Evolutionary conservation across 2,888 invertebrate species (phyloP), one percentile per base, ranked within the genome.

Genomic region (Sphaerophoria rueppellii): DNA sequence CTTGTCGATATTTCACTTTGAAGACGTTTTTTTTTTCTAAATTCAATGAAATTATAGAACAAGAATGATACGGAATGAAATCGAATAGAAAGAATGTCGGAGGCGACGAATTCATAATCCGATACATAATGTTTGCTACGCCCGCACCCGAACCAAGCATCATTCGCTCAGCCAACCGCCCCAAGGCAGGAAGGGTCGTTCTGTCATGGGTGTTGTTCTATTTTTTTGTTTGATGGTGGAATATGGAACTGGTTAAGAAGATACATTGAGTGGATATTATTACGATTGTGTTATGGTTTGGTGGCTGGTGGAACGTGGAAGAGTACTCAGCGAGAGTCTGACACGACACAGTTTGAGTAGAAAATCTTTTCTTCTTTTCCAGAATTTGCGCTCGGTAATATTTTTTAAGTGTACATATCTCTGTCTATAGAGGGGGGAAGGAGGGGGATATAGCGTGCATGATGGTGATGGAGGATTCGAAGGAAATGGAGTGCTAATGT

Each of bases 401-500:
- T 16, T 69, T 48, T 37, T 69, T 72, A 73, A 76, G 81, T 67
- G 75, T 76, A 24, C 24, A 2, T 24, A 2, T 24, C 24, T 24
- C 24, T 24, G 24, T 24, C 24, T 24, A 24, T 24, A 24, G 24
- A 24, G 24, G 2, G 24, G 24, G 2, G 24, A 24, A 24, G 24
- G 2, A 2, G 2, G 24, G 24, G 2, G 24, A 24, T 24, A 46
- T 70, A 63, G 80, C 80, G 81, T 85, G 85, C 72, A 72, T 65
- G 35, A 11, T 50, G 16, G 67, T 63, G 48, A 9, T 50, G 24
- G 52, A 69, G n/a, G n/a, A 9, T 5, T 43, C 11, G 43, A 43
- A 43, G 83, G 60, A 43, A 60, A 80, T 80, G 60, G 75, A 83
- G 83, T 83, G 83, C 83, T 83, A 83, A 83, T 83, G 80, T 76